Conservation (phyloP, 2,888 invertebrate genomes). For the Hipparchia sbordonii region DNA sequence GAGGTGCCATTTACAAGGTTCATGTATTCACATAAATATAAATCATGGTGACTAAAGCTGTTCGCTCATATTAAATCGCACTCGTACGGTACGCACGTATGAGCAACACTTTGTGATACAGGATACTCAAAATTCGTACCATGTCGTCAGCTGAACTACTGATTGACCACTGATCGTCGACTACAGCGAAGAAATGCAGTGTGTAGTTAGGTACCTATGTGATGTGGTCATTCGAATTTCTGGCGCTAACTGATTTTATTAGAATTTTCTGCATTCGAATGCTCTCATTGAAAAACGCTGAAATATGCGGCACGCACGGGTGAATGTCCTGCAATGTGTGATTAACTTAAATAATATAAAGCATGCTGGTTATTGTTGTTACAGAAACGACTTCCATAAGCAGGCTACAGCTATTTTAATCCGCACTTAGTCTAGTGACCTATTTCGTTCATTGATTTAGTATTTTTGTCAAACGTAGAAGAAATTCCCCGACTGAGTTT, state of each 20-base stretch:
- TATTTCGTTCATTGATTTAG: slow-evolving; percentile 28
- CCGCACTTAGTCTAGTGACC: slow-evolving; percentile 36
- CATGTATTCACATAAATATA: slow-evolving; percentile 21
- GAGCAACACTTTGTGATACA: too few relatives aligned
- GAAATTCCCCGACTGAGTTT: background rate
- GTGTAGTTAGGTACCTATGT: background rate
- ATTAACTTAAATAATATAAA: slow-evolving; percentile 10
- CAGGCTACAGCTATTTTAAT: slow-evolving; percentile 32
- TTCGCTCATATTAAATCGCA: background rate
- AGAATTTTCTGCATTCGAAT: background rate
- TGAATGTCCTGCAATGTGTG: background rate
- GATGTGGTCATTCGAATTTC: background rate
- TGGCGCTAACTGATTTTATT: background rate
- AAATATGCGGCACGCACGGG: background rate
- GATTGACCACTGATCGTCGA: background rate
- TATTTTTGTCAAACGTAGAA: slow-evolving; percentile 4
- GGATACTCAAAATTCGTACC: too few relatives aligned
- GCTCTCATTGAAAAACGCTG: background rate
- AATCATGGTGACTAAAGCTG: slow-evolving; percentile 13
- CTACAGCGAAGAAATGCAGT: background rate
- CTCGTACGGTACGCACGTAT: background rate
- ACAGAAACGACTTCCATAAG: slow-evolving; percentile 30
- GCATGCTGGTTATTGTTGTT: slow-evolving; percentile 21
- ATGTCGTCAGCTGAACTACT: too few relatives aligned
- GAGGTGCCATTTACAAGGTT: slow-evolving; percentile 29